phyloP scores from a whole-genome alignment of 1,140 invertebrate species.

The Microplitis mediator region DNA sequence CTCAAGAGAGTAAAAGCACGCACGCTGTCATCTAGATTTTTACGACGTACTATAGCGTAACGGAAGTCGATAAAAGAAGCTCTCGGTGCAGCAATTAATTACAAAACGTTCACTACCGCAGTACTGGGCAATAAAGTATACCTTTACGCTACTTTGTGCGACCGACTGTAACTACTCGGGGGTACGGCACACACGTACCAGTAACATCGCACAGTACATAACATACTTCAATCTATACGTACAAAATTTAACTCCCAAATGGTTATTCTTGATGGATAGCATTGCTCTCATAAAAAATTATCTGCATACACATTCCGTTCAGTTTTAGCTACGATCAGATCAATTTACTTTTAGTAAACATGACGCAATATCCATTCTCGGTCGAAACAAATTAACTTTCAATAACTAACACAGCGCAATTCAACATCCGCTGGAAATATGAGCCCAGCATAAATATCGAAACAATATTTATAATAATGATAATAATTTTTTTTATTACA shows the following conservation, averaged over 20 bases:
- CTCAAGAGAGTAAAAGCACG: constrained; percentile 1
- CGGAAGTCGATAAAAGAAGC: constrained; percentile 33
- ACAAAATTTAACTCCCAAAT: not conserved
- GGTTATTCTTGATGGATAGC: not conserved
- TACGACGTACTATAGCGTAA: constrained; percentile 27
- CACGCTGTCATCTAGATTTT: constrained; percentile 24
- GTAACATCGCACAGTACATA: no score
- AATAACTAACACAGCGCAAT: no score
- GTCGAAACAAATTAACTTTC: no score
- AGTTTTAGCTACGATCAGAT: no score
- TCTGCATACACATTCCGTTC: not conserved
- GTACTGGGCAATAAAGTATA: constrained; percentile 26
- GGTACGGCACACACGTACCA: no score
- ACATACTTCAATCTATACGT: not conserved
- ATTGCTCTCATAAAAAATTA: constrained; percentile 30
- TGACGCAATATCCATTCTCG: no score
- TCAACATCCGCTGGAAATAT: no score
- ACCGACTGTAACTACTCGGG: constrained; percentile 3
- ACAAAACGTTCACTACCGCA: constrained; percentile 23
- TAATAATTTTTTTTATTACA: no score
- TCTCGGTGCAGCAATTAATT: constrained; percentile 30
- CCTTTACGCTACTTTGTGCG: constrained; percentile 8
- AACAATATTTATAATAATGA: no score
- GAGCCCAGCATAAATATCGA: no score
- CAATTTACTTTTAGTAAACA: no score